Evolutionary conservation across 2,888 invertebrate species (phyloP), one percentile per base, ranked within the genome.

Genomic region (Epirrhoe tristata): DNA sequence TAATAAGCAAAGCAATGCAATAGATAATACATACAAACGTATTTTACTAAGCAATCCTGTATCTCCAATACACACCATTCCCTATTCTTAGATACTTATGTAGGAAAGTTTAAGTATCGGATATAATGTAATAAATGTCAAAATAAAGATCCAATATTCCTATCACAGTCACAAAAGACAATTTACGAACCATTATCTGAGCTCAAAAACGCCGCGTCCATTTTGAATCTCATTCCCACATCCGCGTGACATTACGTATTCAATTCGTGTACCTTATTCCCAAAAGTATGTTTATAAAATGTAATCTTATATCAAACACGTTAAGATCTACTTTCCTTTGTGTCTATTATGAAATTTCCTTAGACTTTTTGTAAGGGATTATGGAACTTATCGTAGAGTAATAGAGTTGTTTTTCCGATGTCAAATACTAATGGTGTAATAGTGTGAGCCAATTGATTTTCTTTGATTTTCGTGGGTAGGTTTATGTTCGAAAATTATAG

Each of bases 191-290:
- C 31, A 52, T 39, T 24, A 24, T 52, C 51, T 24, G 51, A 52
- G 58, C 51, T 39, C 59, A 58, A 14, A 52, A 51, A 32, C 52
- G 12, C 59, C 59, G 52, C 39, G 31, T 59, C 59, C 17, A 39
- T 59, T 36, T 39, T 46, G 48, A 64, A 62, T 48, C 58, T 48
- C 39, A 59, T 60, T 74, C 71, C 53, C 67, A 74, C 73, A 76
- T 82, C 78, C 61, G 56, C 52, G 76, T 50, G 46, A n/a, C 72
- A 81, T 82, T 84, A 79, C 74, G 76, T 79, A 85, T 85, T 85
- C 85, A 77, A 66, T 67, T 57, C 82, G 75, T 78, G 81, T 75
- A 66, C 74, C n/a, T 68, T 58, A 55, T 63, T 32, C 56, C 57
- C 57, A 17, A 54, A 64, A 58, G 16, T n/a, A 0, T 24, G 12